Evolutionary conservation across 2,113 vertebrate genomes (phyloP).

Genomic region (Pygoscelis adeliae): DNA sequence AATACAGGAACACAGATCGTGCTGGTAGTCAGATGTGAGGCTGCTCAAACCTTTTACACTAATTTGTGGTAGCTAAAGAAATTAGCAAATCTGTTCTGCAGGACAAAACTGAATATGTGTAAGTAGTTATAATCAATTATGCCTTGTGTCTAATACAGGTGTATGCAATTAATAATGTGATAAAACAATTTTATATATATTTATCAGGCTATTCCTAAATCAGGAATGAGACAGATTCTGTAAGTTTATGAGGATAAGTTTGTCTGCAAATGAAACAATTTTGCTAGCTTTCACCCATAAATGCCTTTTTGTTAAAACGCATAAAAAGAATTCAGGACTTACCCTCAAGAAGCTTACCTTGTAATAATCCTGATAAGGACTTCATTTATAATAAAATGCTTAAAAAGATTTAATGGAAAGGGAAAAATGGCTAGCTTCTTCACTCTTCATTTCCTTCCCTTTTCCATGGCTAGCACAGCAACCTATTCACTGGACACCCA

Average conservation of each 20-base stretch:
- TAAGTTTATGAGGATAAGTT: not conserved
- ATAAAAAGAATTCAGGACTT: not conserved
- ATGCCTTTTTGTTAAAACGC: not conserved
- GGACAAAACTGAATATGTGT: not conserved
- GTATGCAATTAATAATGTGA: not conserved
- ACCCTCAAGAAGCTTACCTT: slow-evolving; percentile 5
- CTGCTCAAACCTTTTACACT: not conserved
- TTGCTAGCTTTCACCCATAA: not conserved
- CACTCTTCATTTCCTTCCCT: not conserved
- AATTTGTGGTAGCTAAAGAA: not conserved
- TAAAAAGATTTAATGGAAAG: not conserved
- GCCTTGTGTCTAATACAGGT: not conserved
- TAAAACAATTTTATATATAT: not conserved
- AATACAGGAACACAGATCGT: rapidly evolving
- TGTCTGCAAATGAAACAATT: not conserved
- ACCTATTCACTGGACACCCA: not conserved
- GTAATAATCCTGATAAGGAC: not conserved
- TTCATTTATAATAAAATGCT: not conserved
- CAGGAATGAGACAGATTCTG: not conserved
- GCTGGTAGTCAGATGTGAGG: not conserved
- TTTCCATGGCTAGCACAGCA: not conserved
- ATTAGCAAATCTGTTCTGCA: not conserved
- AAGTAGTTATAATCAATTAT: not conserved
- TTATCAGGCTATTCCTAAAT: not conserved
- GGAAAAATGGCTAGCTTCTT: rapidly evolving